Conservation (phyloP, 2,888 invertebrate species). For the Amiota communis region DNA sequence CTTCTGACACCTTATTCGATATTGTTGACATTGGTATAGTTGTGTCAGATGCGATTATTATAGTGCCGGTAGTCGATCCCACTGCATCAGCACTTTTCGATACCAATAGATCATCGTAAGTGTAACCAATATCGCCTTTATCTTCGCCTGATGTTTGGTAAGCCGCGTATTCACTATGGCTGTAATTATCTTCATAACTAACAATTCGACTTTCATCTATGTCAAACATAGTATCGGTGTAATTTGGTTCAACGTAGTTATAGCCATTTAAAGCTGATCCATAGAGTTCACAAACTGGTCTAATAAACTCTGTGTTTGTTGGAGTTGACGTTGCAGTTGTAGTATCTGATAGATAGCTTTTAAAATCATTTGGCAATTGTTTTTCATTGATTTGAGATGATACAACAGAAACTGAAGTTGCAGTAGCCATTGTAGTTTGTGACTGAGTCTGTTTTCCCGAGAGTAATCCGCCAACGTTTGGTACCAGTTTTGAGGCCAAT, state of each 20-base stretch:
- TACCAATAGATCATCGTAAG: constrained; percentile 26
- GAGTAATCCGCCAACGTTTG: constrained; percentile 63
- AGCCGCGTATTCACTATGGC: constrained; percentile 57
- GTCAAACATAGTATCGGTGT: constrained; percentile 29
- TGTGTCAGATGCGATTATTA: constrained; percentile 21
- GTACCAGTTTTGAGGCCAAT: constrained; percentile 67
- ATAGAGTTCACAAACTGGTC: not conserved
- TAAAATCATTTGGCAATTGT: not conserved
- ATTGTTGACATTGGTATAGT: constrained; percentile 28
- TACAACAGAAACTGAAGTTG: not conserved
- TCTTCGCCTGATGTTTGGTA: constrained; percentile 59
- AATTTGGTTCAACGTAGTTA: constrained; percentile 33
- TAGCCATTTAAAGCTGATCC: constrained; percentile 27
- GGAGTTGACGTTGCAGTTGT: constrained; percentile 33
- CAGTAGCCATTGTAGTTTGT: not conserved
- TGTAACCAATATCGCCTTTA: constrained; percentile 36
- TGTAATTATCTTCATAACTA: constrained; percentile 57
- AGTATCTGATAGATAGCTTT: constrained; percentile 7
- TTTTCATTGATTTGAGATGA: constrained; percentile 4
- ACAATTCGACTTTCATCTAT: constrained; percentile 26
- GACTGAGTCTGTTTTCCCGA: constrained; percentile 36
- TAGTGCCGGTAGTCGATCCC: not conserved
- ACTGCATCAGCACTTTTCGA: constrained; percentile 32
- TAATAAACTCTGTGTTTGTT: not conserved
- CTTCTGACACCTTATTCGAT: not conserved